phyloP scores from a whole-genome alignment of 35 echinoderm and acorn worm genomes.

The Chiridota heheva region DNA sequence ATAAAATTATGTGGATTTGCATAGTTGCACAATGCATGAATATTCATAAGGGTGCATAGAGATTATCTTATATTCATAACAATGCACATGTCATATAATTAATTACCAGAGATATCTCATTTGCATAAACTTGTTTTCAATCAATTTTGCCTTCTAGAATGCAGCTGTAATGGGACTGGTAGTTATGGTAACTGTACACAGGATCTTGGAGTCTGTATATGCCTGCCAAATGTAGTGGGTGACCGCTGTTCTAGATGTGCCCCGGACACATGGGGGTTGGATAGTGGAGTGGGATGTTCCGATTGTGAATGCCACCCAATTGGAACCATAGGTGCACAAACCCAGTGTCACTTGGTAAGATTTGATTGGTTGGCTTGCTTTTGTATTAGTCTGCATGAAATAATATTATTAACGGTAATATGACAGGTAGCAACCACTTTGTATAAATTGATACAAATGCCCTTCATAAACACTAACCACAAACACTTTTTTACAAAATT shows the following conservation, averaged over 20 bases:
- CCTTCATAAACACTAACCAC: neutral
- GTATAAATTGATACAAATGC: no score
- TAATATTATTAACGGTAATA: neutral
- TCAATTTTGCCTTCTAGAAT: conserved; percentile 41
- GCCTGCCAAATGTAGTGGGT: conserved; percentile 82
- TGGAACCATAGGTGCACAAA: conserved; percentile 50
- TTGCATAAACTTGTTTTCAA: conserved; percentile 4
- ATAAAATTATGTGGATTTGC: no score
- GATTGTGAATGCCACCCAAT: conserved; percentile 82
- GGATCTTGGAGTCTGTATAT: conserved; percentile 63
- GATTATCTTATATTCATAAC: no score
- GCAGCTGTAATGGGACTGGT: conserved; percentile 71
- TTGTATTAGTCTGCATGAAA: neutral
- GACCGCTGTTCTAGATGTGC: conserved; percentile 73
- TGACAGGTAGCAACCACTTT: neutral
- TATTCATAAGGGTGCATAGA: no score
- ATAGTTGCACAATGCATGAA: no score
- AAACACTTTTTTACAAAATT: no score
- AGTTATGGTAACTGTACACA: conserved; percentile 91
- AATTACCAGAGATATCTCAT: no score
- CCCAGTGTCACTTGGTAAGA: conserved; percentile 85
- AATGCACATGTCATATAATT: no score
- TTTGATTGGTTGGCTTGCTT: neutral
- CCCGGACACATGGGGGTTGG: conserved; percentile 70
- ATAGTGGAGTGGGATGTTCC: conserved; percentile 65